Percentiles rank a stretch among this genome's conserved stretches.
Evolutionary conservation across 2,888 invertebrate genomes (phyloP).

Genomic region (Thymelicus acteon): DNA sequence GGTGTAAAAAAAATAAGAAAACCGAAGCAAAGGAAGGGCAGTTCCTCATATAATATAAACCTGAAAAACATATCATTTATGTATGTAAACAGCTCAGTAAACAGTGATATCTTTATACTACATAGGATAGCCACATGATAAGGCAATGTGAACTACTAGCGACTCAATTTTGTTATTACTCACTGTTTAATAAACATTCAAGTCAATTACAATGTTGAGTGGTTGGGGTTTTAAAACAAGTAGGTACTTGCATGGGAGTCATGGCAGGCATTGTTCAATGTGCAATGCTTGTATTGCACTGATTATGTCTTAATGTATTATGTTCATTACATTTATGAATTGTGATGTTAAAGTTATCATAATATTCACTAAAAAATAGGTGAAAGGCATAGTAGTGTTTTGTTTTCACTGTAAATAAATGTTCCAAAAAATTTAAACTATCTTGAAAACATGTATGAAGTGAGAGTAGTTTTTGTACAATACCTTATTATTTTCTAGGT

Average conservation of each 20-base stretch:
- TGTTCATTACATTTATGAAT: background rate
- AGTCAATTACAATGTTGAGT: slow-evolving; percentile 37
- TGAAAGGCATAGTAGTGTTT: too few relatives aligned
- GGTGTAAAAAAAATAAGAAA: too few relatives aligned
- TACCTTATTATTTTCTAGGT: background rate
- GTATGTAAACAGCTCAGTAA: background rate
- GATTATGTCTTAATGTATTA: background rate
- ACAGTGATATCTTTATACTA: background rate
- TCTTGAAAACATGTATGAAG: too few relatives aligned
- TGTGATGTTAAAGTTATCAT: background rate
- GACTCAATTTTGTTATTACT: slow-evolving; percentile 18
- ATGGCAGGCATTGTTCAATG: slow-evolving; percentile 14
- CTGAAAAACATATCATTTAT: slow-evolving; percentile 12
- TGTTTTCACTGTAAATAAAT: too few relatives aligned
- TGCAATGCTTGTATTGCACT: slow-evolving; percentile 8
- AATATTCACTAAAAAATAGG: too few relatives aligned
- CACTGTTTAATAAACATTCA: slow-evolving; percentile 46
- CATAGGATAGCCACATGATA: slow-evolving; percentile 8
- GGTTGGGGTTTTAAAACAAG: slow-evolving; percentile 34
- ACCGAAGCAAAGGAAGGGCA: too few relatives aligned
- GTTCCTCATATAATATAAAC: background rate
- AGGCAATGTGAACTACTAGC: slow-evolving; percentile 8
- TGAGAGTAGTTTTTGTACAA: background rate
- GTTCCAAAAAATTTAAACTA: too few relatives aligned
- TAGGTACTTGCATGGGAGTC: slow-evolving; percentile 14